phyloP scores from a whole-genome alignment of 2,113 vertebrate genomes.

The Zonotrichia leucophrys region DNA sequence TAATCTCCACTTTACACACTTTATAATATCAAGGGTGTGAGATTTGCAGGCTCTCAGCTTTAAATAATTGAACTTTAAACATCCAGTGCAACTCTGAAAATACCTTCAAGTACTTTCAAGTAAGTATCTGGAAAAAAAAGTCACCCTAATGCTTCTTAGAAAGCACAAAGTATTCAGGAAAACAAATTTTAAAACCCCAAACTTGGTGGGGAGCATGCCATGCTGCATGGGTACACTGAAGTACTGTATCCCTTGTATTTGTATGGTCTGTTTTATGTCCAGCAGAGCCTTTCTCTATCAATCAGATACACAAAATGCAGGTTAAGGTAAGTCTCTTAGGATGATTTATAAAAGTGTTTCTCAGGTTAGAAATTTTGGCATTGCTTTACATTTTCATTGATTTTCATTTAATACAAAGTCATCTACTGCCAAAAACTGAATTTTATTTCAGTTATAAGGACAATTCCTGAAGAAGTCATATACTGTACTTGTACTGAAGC shows the following conservation, averaged over 20 bases:
- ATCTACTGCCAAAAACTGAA: neutral
- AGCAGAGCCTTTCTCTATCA: neutral
- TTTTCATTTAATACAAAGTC: neutral
- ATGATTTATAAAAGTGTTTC: neutral
- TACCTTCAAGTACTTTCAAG: neutral
- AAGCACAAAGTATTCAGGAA: neutral
- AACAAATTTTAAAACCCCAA: neutral
- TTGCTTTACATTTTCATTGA: neutral
- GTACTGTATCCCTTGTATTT: neutral
- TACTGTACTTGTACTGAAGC: neutral
- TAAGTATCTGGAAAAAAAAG: neutral
- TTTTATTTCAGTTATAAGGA: neutral
- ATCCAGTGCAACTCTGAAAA: neutral
- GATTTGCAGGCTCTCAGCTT: neutral
- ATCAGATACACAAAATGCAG: neutral
- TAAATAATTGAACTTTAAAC: neutral
- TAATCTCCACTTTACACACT: neutral
- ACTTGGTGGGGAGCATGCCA: neutral
- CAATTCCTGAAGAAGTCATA: neutral
- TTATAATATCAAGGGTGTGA: neutral
- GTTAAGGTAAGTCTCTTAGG: neutral
- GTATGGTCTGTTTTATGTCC: neutral
- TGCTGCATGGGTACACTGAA: neutral
- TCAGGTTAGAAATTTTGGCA: neutral
- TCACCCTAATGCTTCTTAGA: neutral